These are phyloP conservation scores for Apeira syringaria DNA, from an alignment of 2,888 invertebrate genomes.

Conservation along the genomic window DNA sequence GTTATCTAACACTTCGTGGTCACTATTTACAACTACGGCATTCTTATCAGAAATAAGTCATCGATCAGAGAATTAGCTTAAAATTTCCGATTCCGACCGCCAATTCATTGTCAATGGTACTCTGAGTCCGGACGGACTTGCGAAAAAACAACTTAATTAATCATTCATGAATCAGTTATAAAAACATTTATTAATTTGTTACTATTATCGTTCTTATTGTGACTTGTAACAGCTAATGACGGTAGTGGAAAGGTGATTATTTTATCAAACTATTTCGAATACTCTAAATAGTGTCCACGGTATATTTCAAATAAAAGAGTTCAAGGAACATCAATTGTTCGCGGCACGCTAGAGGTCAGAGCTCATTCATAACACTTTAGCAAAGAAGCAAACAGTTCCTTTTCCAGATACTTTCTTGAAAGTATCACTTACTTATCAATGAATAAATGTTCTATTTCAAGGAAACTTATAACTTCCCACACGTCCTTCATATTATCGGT, in stretches of 20 bases:
- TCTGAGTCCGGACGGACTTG: conserved; percentile 15
- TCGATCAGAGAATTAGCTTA: neutral
- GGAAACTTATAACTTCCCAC: too few relatives aligned
- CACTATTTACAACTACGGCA: neutral
- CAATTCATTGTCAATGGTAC: conserved; percentile 17
- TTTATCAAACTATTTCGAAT: neutral
- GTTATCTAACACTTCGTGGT: neutral
- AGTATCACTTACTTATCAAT: too few relatives aligned
- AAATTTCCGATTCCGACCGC: conserved; percentile 1
- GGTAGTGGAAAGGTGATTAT: conserved; percentile 14
- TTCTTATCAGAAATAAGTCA: neutral
- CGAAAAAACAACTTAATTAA: conserved; percentile 4
- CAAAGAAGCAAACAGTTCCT: too few relatives aligned
- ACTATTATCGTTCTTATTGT: conserved; percentile 3
- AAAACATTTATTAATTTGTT: neutral
- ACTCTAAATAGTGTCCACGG: too few relatives aligned
- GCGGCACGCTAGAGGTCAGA: too few relatives aligned
- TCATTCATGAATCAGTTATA: neutral
- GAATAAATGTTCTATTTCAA: too few relatives aligned
- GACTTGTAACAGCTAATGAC: conserved; percentile 9
- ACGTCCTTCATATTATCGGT: conserved; percentile 1
- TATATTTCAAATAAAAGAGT: too few relatives aligned
- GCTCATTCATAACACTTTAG: too few relatives aligned
- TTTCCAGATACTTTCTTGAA: too few relatives aligned
- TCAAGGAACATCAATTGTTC: too few relatives aligned